Conservation (phyloP, 2,113 vertebrate genomes). For the Istiophorus platypterus region DNA sequence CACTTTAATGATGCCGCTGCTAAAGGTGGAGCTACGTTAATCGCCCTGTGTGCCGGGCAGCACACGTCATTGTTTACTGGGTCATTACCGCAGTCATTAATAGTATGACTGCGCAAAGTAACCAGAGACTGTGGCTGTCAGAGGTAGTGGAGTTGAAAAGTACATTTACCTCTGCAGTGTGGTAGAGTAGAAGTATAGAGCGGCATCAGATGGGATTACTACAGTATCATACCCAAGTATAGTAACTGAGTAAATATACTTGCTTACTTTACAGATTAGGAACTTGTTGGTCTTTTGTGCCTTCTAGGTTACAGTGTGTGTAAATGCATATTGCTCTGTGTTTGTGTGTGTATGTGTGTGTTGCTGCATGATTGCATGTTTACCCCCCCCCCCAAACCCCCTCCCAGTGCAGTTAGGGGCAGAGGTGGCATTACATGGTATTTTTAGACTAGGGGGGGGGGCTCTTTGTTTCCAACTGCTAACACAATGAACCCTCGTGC, state of each 20-base stretch:
- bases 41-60: too few relatives aligned
- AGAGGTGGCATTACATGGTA: slow-evolving; percentile 68
- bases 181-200: background rate
- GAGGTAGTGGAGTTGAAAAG: background rate
- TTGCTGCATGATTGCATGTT: slow-evolving; percentile 45
- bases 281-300: background rate
- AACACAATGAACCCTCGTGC: slow-evolving; percentile 74
- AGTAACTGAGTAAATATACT: background rate
- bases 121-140: background rate
- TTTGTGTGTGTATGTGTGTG: background rate
- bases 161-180: background rate
- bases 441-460: slow-evolving; percentile 72
- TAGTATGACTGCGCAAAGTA: background rate
- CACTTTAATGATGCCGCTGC: background rate
- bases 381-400: too few relatives aligned
- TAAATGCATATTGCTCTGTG: background rate
- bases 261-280: background rate
- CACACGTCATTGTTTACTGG: background rate
- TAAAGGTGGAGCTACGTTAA: background rate
- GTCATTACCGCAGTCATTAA: background rate
- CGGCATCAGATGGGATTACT: background rate
- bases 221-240: background rate
- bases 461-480: slow-evolving; percentile 58
- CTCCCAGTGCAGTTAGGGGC: slow-evolving; percentile 65
- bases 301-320: background rate